Evolutionary conservation across 1,140 invertebrate species (phyloP).

Genomic region (Drosophila hydei): DNA sequence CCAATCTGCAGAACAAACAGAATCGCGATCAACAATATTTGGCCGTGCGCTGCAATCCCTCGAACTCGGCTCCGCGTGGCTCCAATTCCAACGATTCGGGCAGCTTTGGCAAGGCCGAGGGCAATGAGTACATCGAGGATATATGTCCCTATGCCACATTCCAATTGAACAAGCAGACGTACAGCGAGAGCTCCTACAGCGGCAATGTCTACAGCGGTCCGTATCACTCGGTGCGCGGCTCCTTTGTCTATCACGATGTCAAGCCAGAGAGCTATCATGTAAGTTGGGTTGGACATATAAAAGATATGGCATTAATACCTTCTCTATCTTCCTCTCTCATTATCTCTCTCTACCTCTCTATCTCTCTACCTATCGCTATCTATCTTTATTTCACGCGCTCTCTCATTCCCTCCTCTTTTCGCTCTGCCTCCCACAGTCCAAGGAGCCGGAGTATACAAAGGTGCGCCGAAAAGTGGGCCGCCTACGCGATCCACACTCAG

Average conservation of each 20-base stretch:
- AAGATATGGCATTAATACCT: not conserved
- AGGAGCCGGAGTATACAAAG: constrained; percentile 92
- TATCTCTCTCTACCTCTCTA: not conserved
- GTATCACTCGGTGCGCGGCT: constrained; percentile 93
- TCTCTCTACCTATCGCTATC: no score
- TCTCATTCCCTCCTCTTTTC: not conserved
- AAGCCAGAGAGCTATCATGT: constrained; percentile 86
- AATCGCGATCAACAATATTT: constrained; percentile 90
- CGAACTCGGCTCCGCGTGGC: constrained; percentile 83
- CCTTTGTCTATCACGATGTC: constrained; percentile 95
- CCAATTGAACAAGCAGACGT: constrained; percentile 93
- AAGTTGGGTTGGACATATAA: constrained; percentile 74
- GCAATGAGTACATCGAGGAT: constrained; percentile 93
- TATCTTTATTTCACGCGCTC: not conserved
- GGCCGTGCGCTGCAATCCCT: constrained; percentile 85
- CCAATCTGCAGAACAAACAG: constrained; percentile 90
- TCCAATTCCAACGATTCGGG: constrained; percentile 85
- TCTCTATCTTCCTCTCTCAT: not conserved
- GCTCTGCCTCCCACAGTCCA: constrained; percentile 85
- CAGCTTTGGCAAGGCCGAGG: constrained; percentile 85
- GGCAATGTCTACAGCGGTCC: constrained; percentile 93
- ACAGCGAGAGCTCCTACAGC: constrained; percentile 94
- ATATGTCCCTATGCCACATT: constrained; percentile 96
- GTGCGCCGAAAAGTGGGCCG: constrained; percentile 91
- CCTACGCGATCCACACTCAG: constrained; percentile 90